These are phyloP conservation scores for Pithys albifrons DNA, from an alignment of 2,113 vertebrate species.

Conservation along the genomic window DNA sequence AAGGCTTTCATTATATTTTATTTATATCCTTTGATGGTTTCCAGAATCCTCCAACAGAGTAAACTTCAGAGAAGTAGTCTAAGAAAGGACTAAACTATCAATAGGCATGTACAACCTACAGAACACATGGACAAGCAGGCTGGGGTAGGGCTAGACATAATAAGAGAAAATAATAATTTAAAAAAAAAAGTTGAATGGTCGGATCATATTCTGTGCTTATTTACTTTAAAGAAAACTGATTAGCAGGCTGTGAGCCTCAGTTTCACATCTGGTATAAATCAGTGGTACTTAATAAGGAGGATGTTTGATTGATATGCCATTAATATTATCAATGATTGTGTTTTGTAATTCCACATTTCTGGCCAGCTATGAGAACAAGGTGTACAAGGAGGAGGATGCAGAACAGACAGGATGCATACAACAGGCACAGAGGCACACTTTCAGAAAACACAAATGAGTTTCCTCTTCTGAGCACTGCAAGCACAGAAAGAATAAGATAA, in stretches of 20 bases:
- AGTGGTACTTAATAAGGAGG: constrained; percentile 4
- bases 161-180: not conserved
- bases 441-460: not conserved
- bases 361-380: not conserved
- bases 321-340: not conserved
- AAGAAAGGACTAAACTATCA: not conserved
- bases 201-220: not conserved
- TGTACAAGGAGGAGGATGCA: not conserved
- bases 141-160: not conserved
- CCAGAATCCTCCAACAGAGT: not conserved
- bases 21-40: not conserved
- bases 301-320: not conserved
- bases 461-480: not conserved
- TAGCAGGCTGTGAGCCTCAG: not conserved
- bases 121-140: not conserved
- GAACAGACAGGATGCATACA: not conserved
- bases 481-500: not conserved
- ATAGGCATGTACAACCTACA: not conserved
- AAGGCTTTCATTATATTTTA: not conserved
- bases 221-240: constrained; percentile 20
- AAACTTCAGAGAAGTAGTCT: not conserved
- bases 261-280: constrained; percentile 1
- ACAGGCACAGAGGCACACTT: not conserved
- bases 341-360: not conserved
- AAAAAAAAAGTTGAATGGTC: not conserved